Percentiles rank a stretch among this genome's conserved stretches.
These are phyloP conservation scores for Irena cyanogastra DNA, from an alignment of 2,113 vertebrate genomes.

Conservation along the genomic window DNA sequence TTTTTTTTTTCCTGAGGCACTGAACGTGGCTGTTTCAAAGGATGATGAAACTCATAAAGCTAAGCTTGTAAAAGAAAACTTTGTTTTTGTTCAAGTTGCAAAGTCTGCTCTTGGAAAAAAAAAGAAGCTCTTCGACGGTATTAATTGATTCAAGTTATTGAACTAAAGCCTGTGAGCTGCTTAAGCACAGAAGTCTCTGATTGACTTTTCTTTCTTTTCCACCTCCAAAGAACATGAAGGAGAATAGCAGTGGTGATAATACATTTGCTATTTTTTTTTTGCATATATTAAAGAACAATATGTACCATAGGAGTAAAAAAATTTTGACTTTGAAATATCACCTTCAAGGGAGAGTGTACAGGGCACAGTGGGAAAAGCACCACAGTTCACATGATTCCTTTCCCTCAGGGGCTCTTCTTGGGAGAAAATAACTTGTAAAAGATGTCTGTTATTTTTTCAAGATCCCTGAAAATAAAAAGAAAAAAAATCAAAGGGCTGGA, in stretches of 20 bases:
- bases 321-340: background rate
- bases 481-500: background rate
- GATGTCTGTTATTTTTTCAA: background rate
- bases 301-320: background rate
- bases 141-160: constrained; percentile 4
- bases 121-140: background rate
- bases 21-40: background rate
- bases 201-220: constrained; percentile 13
- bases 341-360: background rate
- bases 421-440: background rate
- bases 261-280: background rate
- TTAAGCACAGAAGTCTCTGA: background rate
- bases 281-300: constrained; percentile 1
- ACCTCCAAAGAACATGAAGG: background rate
- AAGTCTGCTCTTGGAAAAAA: background rate
- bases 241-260: background rate
- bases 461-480: background rate
- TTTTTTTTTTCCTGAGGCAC: background rate
- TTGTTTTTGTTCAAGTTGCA: background rate
- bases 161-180: background rate
- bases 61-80: background rate
- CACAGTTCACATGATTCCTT: background rate
- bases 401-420: background rate
- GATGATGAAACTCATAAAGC: background rate
- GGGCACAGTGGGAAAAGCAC: background rate